Evolutionary conservation across 2,888 invertebrate genomes (phyloP).

Genomic region (Deilephila elpenor): DNA sequence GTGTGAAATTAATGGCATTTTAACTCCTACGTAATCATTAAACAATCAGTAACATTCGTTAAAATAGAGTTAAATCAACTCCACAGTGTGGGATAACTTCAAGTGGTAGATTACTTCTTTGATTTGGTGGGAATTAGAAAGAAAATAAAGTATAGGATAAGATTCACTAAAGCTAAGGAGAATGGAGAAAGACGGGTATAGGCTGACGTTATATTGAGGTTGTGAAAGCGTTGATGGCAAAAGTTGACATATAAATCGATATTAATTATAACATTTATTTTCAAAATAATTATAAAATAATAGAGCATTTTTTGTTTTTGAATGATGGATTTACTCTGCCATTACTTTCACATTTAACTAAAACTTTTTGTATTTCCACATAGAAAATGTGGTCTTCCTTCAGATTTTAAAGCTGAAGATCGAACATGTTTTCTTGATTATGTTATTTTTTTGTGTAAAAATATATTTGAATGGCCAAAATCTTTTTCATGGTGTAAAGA

Average conservation of each 20-base stretch:
- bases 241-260: background rate
- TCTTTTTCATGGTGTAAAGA: constrained; percentile 61
- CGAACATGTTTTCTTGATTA: constrained; percentile 64
- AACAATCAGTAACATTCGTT: background rate
- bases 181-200: background rate
- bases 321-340: constrained; percentile 32
- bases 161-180: background rate
- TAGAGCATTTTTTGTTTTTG: background rate
- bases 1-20: constrained; percentile 34
- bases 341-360: constrained; percentile 39
- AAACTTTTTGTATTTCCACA: constrained; percentile 42
- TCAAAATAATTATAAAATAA: background rate
- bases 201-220: background rate
- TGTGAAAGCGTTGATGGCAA: background rate
- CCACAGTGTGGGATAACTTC: too few species aligned
- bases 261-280: background rate
- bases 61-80: background rate
- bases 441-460: constrained; percentile 53
- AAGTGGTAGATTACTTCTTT: too few species aligned
- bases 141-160: too few species aligned
- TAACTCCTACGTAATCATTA: background rate
- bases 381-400: constrained; percentile 75
- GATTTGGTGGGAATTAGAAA: too few species aligned
- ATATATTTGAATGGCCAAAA: constrained; percentile 77
- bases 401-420: constrained; percentile 52